A percentile compares a stretch with the other conserved stretches of the same genome.
phyloP scores from a whole-genome alignment of 2,888 invertebrate genomes.

The Oscheius myriophilus region DNA sequence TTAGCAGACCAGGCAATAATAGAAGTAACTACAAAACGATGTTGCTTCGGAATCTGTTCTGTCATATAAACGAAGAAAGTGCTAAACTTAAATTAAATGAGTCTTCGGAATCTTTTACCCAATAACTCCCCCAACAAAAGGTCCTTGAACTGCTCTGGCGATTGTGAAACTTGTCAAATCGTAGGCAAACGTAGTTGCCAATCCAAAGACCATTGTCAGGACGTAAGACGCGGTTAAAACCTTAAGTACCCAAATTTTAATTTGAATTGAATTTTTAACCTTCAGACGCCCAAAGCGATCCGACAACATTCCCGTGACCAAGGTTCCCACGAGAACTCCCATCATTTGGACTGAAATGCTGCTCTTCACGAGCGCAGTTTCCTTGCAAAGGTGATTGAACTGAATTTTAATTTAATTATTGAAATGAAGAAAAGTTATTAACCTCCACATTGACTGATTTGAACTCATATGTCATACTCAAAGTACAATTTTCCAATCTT shows the following conservation, averaged over 20 bases:
- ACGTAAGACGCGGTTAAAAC: conserved; percentile 38
- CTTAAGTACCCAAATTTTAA: conserved; percentile 10
- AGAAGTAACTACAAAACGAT: conserved; percentile 64
- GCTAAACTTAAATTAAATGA: conserved; percentile 29
- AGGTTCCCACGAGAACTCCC: conserved; percentile 51
- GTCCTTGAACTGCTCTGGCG: conserved; percentile 55
- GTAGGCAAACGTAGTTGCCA: conserved; percentile 26
- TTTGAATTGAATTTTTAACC: conserved; percentile 14
- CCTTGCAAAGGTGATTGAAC: conserved; percentile 54
- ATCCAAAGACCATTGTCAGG: conserved; percentile 34
- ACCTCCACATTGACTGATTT: conserved; percentile 53
- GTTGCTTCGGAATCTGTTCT: conserved; percentile 64
- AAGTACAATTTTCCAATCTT: conserved; percentile 19
- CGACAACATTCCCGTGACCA: conserved; percentile 41
- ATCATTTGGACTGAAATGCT: conserved; percentile 66
- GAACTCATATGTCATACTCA: conserved; percentile 44
- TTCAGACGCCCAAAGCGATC: conserved; percentile 47
- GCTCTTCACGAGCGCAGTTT: conserved; percentile 55
- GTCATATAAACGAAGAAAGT: conserved; percentile 60
- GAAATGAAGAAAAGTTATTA: not conserved
- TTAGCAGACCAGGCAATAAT: conserved; percentile 67
- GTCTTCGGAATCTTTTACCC: conserved; percentile 32
- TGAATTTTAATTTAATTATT: conserved; percentile 25
- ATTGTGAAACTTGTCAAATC: conserved; percentile 51
- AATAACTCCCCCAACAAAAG: conserved; percentile 66